These are phyloP conservation scores for Anguilla japonica DNA, from an alignment of 2,113 vertebrate species.

Conservation along the genomic window DNA sequence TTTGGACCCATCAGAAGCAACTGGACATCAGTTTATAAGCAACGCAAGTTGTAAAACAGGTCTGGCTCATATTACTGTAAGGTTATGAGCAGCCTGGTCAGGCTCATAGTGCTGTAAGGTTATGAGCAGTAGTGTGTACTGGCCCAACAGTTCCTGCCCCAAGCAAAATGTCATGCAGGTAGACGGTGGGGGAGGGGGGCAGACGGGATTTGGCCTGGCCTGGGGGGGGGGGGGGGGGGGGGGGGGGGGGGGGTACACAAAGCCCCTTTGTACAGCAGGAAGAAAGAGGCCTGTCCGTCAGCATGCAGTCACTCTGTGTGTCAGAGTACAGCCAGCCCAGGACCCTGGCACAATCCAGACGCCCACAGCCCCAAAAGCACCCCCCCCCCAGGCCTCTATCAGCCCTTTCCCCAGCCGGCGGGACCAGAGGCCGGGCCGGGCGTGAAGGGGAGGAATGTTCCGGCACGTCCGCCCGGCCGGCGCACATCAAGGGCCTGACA, in stretches of 20 bases:
- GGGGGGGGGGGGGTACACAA: background rate
- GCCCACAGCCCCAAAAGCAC: background rate
- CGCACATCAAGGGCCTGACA: background rate
- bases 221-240: too few species aligned
- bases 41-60: too few species aligned
- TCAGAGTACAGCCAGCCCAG: slow-evolving; percentile 1
- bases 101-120: too few species aligned
- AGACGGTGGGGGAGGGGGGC: background rate
- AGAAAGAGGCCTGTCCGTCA: slow-evolving; percentile 25
- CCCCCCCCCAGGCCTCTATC: background rate
- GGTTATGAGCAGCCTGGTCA: too few species aligned
- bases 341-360: background rate
- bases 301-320: background rate
- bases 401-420: slow-evolving; percentile 17
- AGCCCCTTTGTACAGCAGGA: slow-evolving; percentile 20
- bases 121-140: too few species aligned
- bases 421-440: background rate
- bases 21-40: too few species aligned
- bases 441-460: background rate
- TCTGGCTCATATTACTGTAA: too few species aligned
- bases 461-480: background rate
- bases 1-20: too few species aligned
- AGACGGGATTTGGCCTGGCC: background rate
- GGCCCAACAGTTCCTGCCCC: too few species aligned
- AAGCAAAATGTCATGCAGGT: background rate